Percentiles rank a stretch among this genome's conserved stretches.
Conservation (phyloP, 2,797 vertebrate genomes). For the Scolopax rusticola region DNA sequence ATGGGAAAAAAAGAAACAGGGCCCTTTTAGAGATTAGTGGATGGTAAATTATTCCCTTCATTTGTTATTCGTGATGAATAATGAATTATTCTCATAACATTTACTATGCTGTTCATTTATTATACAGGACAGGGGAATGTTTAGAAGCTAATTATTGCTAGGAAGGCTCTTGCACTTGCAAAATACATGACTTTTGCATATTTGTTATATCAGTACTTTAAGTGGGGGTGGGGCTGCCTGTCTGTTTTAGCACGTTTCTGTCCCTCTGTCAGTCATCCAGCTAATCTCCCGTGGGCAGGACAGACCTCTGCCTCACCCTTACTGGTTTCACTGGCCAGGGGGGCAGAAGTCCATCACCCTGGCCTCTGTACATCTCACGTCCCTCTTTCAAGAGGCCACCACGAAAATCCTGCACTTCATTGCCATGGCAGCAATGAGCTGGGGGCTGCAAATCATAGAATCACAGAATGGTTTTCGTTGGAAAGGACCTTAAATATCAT, state of each 20-base stretch:
- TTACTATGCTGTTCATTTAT: slow-evolving; percentile 78
- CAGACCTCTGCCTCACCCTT: background rate
- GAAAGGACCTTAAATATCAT: background rate
- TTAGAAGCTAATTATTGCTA: slow-evolving; percentile 77
- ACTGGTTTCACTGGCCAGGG: accelerated
- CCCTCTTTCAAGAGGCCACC: background rate
- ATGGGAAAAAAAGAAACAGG: slow-evolving; percentile 32
- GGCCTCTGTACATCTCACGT: background rate
- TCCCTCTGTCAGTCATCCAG: background rate
- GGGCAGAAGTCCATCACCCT: background rate
- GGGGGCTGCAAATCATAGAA: background rate
- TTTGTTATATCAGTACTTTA: background rate
- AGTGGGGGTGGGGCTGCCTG: background rate
- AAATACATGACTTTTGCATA: slow-evolving; percentile 1
- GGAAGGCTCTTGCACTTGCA: slow-evolving; percentile 35
- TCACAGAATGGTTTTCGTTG: background rate
- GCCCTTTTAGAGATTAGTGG: slow-evolving; percentile 66
- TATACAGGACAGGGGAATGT: slow-evolving; percentile 71
- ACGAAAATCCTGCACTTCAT: background rate
- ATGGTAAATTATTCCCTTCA: slow-evolving; percentile 77
- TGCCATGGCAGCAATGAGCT: background rate
- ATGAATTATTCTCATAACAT: slow-evolving; percentile 78
- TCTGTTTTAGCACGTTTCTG: background rate
- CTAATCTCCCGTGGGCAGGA: background rate
- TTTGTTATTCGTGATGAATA: slow-evolving; percentile 78